Evolutionary conservation across 1,140 invertebrate genomes (phyloP), one percentile per base, ranked within the genome.

Genomic region (Lineus longissimus): DNA sequence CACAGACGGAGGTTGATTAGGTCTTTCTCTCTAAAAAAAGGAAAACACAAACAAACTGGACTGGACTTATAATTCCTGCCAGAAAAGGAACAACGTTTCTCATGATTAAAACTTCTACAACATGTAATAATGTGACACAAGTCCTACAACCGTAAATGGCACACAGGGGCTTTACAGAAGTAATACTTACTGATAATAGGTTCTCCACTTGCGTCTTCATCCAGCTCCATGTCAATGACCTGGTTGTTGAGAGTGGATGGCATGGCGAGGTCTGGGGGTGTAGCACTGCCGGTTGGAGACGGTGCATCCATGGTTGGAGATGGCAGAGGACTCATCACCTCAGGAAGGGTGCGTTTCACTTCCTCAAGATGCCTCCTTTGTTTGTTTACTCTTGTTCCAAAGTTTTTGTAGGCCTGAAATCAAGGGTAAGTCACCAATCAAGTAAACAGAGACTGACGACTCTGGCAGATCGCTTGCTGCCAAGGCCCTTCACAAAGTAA

Each of bases 331-430:
- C 73, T 73, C 15, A 59, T 43, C 2, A 65, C 31, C 15, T 68
- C 64, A 13, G 83, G 80, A 56, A 93, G 75, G 1, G 81, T 85
- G 17, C 84, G 83, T 65, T 86, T 86, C 29, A 91, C 77, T 68
- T 95, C 92, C 69, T 91, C 90, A 41, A 95, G 76, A 76, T 92
- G 93, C 45, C 90, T 88, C 76, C 94, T 90, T 23, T 95, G 84
- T 59, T 87, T 87, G 75, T 92, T 91, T 0, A 96, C 91, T 69
- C 92, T 85, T 41, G 87, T 87, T 1, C 91, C 91, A 85, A 95
- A 96, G 75, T 91, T 94, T 82, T 91, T 91, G 75, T 95, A 97
- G 7, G 94, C 93, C 92, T 94, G 77, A 73, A 74, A 68, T 51
- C 43, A 64, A 41, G 71, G 66, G 40, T 62, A 58, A 57, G 19